These are phyloP conservation scores for Alethe castanea DNA, from an alignment of 2,113 vertebrate species.

Conservation along the genomic window DNA sequence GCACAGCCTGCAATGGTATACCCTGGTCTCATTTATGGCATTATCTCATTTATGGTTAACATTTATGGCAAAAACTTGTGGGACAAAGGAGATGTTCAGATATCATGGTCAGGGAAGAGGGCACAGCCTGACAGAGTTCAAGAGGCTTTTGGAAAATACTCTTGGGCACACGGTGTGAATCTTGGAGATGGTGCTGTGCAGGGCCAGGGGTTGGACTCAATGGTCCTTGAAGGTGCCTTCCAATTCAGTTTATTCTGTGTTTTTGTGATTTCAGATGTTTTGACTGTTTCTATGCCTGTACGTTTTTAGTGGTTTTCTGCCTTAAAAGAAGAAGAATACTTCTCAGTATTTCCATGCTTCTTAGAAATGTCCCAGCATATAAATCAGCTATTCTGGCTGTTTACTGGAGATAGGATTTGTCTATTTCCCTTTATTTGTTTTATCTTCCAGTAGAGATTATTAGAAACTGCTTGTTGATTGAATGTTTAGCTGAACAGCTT, in stretches of 20 bases:
- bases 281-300: background rate
- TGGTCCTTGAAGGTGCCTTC: background rate
- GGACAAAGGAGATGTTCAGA: background rate
- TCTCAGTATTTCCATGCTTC: background rate
- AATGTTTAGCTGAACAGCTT: conserved; percentile 15
- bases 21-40: background rate
- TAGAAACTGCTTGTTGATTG: conserved; percentile 1
- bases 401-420: background rate
- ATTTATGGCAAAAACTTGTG: background rate
- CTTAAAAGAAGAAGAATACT: background rate
- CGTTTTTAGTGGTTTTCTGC: background rate
- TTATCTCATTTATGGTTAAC: too few species aligned
- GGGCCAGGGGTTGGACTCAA: fast-evolving
- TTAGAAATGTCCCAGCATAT: background rate
- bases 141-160: fast-evolving
- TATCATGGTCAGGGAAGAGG: background rate
- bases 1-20: background rate
- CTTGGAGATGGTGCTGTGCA: background rate
- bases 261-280: background rate
- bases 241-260: background rate
- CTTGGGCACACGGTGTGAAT: background rate
- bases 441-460: background rate
- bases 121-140: background rate
- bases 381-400: background rate
- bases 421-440: conserved; percentile 35